Base-by-base conservation (phyloP, 1,140 invertebrate genomes). In the Brachionus koreanus region DNA sequence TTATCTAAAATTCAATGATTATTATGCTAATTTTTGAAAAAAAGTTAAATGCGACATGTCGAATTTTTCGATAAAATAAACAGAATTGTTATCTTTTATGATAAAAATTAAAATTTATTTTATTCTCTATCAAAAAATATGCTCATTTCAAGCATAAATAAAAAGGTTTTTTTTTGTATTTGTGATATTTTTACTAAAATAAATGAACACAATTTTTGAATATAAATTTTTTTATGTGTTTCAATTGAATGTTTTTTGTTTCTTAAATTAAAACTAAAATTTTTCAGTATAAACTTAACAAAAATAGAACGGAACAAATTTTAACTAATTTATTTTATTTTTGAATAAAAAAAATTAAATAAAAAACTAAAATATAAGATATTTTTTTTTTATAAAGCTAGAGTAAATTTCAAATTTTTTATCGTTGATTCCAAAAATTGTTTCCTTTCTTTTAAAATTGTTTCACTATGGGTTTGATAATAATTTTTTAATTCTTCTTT, bases 31-130 rank as follows among this genome's bases (percentile, higher is more conserved):
- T 75, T 75, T 29, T 12, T 13, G n/a, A 1, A 19, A 46, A 42
- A 39, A 29, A n/a, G 42, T 75, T 10, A 35, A 16, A 57, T 57
- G 67, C 67, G 35, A 43, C 67, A 69, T 69, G n/a, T 69, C 67
- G 35, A 69, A 69, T 9, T 43, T 19, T 33, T 69, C 49, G 49
- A 52, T 16, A 52, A n/a, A 52, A 52, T 16, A 52, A 52, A 23
- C 49, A n/a, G n/a, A 23, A 52, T 23, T 23, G 1, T 52, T 52
- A 52, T n/a, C n/a, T 52, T 52, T 29, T 49, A 49, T 12, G 43
- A n/a, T 49, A 13, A 6, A 49, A 49, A 5, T 49, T 16, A 16
- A 16, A 5, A 16, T 49, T 49, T 49, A 16, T 42, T 42, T 42
- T 29, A 29, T 29, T 3, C 29, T 29, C 29, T 2, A 29, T 29